Evolutionary conservation across 2,797 vertebrate genomes (phyloP).

Genomic region (Scyliorhinus canicula): DNA sequence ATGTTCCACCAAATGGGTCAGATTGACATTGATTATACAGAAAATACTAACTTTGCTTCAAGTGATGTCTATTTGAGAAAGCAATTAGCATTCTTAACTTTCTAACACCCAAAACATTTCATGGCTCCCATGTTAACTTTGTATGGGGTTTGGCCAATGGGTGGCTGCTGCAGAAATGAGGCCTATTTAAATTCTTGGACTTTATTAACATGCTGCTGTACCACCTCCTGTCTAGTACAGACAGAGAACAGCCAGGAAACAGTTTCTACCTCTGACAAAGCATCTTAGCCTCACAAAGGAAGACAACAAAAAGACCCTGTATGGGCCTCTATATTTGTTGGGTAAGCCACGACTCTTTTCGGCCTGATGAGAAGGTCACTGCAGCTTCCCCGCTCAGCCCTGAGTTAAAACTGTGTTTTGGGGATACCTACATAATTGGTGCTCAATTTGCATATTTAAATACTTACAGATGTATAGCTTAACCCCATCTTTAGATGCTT

Average conservation of each 20-base stretch:
- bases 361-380: not conserved
- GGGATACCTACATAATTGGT: not conserved
- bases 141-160: not conserved
- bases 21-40: not conserved
- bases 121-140: not conserved
- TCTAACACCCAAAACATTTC: not conserved
- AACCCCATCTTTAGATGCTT: not conserved
- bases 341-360: not conserved
- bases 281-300: not conserved
- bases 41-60: not conserved
- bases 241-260: not conserved
- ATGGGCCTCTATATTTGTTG: not conserved
- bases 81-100: not conserved
- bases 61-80: not conserved
- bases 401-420: not conserved
- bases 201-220: not conserved
- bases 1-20: not conserved
- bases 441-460: not conserved
- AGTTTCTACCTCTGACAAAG: not conserved
- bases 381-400: not conserved
- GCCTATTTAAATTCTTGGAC: not conserved
- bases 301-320: not conserved
- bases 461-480: not conserved
- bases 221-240: not conserved
- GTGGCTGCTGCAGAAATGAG: not conserved